These are phyloP conservation scores for Panurus biarmicus DNA, from an alignment of 2,113 vertebrate species.

Conservation along the genomic window DNA sequence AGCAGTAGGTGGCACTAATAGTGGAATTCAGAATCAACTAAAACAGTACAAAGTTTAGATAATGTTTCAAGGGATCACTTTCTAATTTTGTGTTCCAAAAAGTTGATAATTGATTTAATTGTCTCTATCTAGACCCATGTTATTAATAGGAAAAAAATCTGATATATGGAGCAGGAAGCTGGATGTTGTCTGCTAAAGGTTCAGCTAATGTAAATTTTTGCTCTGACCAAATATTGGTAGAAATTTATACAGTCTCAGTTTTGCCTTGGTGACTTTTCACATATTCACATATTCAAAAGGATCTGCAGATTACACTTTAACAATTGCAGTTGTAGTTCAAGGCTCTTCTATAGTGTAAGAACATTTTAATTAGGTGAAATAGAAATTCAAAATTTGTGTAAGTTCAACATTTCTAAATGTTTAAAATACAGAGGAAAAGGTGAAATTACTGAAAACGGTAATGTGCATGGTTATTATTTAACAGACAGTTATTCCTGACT, in stretches of 20 bases:
- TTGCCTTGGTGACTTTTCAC: background rate
- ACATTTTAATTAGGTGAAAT: background rate
- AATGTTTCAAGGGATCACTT: background rate
- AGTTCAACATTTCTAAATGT: background rate
- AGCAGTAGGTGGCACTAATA: background rate
- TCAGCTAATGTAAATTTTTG: background rate
- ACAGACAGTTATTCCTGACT: background rate
- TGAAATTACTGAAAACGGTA: background rate
- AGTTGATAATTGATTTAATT: background rate
- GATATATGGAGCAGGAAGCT: background rate
- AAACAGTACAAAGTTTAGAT: background rate
- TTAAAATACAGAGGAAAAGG: background rate
- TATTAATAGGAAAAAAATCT: background rate
- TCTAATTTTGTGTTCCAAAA: background rate
- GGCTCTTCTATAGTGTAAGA: background rate
- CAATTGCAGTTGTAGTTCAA: background rate
- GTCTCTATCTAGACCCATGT: background rate
- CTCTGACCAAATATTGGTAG: background rate
- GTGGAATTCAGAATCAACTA: background rate
- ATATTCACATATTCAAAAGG: background rate
- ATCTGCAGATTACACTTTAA: rapidly evolving
- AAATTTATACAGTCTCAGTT: background rate
- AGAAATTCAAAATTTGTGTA: background rate
- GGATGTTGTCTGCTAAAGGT: background rate
- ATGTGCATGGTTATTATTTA: background rate